These are phyloP conservation scores for Heliothis virescens DNA, from an alignment of 1,140 invertebrate species.

Conservation along the genomic window DNA sequence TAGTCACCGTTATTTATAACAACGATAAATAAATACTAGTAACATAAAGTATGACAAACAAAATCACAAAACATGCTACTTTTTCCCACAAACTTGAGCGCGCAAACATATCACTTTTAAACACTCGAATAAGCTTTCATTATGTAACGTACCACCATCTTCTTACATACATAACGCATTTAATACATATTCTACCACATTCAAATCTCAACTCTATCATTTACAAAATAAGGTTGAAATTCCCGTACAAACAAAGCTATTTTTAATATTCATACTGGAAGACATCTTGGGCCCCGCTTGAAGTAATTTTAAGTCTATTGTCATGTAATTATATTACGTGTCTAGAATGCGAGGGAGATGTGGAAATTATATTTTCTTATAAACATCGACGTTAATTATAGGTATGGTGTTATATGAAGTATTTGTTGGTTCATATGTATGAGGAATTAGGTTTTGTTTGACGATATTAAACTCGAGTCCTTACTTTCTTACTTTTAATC, in stretches of 20 bases:
- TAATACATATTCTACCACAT: conserved; percentile 3
- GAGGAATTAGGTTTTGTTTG: not conserved
- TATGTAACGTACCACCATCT: conserved; percentile 48
- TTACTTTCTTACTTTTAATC: too few relatives aligned
- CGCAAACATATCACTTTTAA: conserved; percentile 46
- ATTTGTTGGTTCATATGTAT: not conserved
- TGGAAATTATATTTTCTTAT: conserved; percentile 64
- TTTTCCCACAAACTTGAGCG: not conserved
- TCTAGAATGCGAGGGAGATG: conserved; percentile 53
- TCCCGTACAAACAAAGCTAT: not conserved
- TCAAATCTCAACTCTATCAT: not conserved
- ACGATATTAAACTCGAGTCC: too few relatives aligned
- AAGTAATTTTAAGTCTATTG: conserved; percentile 69
- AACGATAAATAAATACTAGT: not conserved
- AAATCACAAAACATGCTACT: conserved; percentile 3
- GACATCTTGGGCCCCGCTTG: conserved; percentile 58
- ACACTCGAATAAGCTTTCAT: conserved; percentile 47
- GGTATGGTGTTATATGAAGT: not conserved
- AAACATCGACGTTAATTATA: conserved; percentile 58
- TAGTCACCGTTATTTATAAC: not conserved
- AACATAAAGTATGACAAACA: not conserved
- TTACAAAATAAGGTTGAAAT: not conserved
- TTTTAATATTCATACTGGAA: conserved; percentile 68
- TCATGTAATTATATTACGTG: conserved; percentile 72
- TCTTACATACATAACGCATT: conserved; percentile 29